Conservation (phyloP, 2,113 vertebrate species). For the Corythornis madagascariensis region DNA sequence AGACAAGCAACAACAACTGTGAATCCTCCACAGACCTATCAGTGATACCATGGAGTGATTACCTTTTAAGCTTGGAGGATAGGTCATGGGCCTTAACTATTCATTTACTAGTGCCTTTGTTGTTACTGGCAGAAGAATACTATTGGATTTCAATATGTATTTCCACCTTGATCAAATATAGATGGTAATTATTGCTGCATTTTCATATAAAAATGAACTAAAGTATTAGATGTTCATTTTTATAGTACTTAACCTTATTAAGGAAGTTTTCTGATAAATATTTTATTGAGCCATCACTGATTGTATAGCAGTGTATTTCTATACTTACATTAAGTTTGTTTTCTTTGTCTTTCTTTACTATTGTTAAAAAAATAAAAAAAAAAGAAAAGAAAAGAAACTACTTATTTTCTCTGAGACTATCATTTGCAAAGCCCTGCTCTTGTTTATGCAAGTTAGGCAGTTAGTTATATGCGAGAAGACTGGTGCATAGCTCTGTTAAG, state of each 20-base stretch:
- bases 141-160: rapidly evolving
- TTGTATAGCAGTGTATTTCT: not conserved
- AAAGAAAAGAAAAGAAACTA: not conserved
- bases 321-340: not conserved
- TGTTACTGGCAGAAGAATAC: not conserved
- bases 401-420: not conserved
- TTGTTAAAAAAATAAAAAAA: not conserved
- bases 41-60: not conserved
- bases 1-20: not conserved
- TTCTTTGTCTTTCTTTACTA: not conserved
- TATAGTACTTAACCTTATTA: not conserved
- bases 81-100: not conserved
- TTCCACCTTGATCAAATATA: not conserved
- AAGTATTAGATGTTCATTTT: not conserved
- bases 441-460: not conserved
- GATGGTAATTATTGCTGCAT: not conserved
- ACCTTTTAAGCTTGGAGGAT: not conserved
- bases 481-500: not conserved
- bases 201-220: not conserved
- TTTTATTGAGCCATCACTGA: not conserved
- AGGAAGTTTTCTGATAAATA: not conserved
- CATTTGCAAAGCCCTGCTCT: not conserved
- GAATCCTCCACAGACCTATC: not conserved
- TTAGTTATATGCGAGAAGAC: not conserved
- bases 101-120: not conserved